A percentile compares a stretch with the other conserved stretches of the same genome.
phyloP scores from a whole-genome alignment of 2,113 vertebrate genomes.

The Todiramphus saurophagus region DNA sequence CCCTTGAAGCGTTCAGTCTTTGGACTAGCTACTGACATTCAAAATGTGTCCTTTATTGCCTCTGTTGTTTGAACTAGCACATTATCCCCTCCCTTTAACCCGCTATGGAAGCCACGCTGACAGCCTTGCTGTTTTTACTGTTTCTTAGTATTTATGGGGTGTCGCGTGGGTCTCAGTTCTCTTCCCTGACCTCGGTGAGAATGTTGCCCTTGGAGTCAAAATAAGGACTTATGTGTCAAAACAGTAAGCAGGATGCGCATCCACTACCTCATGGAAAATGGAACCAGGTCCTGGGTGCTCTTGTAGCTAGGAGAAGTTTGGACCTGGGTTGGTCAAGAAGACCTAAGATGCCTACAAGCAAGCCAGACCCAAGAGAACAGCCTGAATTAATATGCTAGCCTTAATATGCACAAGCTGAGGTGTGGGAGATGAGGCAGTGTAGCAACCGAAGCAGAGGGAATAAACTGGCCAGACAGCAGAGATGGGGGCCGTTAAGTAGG shows the following conservation, averaged over 20 bases:
- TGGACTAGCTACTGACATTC: neutral
- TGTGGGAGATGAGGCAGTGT: neutral
- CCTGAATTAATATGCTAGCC: neutral
- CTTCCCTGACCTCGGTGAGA: neutral
- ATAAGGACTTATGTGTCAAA: neutral
- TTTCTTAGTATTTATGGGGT: neutral
- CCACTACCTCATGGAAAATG: neutral
- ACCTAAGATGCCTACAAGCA: neutral
- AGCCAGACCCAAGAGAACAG: neutral
- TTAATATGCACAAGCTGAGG: neutral
- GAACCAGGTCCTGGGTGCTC: neutral
- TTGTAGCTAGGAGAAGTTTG: neutral
- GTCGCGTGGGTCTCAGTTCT: neutral
- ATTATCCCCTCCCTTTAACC: neutral
- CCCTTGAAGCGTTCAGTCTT: neutral
- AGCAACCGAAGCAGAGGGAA: neutral
- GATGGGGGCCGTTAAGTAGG: neutral
- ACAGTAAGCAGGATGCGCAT: neutral
- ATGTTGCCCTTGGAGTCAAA: neutral
- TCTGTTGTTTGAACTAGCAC: neutral
- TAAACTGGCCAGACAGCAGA: neutral
- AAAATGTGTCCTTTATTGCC: constrained; percentile 20
- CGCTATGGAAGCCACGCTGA: neutral
- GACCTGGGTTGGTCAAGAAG: neutral
- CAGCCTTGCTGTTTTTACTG: neutral